These are phyloP conservation scores for Phalacrocorax pelagicus DNA, from an alignment of 2,113 vertebrate species.

Conservation along the genomic window DNA sequence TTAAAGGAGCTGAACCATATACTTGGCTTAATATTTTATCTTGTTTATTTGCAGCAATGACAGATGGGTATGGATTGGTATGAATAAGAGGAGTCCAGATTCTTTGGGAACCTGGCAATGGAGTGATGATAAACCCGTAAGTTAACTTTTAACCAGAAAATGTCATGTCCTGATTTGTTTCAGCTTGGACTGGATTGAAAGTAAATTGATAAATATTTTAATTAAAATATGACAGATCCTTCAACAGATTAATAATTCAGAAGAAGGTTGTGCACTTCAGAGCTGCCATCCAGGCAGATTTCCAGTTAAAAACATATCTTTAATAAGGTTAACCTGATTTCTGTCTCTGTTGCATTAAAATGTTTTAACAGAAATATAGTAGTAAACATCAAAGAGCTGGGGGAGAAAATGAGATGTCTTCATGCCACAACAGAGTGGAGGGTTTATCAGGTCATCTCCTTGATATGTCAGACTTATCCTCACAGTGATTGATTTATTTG, in stretches of 20 bases:
- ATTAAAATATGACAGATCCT: background rate
- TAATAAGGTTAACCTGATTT: background rate
- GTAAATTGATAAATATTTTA: background rate
- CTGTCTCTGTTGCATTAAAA: background rate
- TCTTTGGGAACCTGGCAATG: conserved; percentile 88
- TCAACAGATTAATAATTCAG: background rate
- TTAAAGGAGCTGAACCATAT: background rate
- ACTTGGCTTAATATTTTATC: background rate
- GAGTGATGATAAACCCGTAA: conserved; percentile 91
- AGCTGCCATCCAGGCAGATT: background rate
- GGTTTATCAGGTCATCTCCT: background rate
- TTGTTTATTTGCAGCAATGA: conserved; percentile 72
- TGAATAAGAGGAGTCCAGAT: conserved; percentile 91
- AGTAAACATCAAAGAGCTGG: background rate
- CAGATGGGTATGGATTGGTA: conserved; percentile 92
- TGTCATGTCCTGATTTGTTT: background rate
- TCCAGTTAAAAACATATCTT: background rate
- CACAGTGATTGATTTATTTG: background rate
- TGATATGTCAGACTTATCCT: background rate
- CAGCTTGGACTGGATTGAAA: background rate
- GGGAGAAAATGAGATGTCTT: background rate
- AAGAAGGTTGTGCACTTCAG: background rate
- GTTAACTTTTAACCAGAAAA: conserved; percentile 53
- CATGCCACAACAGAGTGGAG: background rate
- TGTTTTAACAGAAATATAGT: background rate